Evolutionary conservation across 2,113 vertebrate genomes (phyloP), one percentile per base, ranked within the genome.

Genomic region (Narcine bancroftii): DNA sequence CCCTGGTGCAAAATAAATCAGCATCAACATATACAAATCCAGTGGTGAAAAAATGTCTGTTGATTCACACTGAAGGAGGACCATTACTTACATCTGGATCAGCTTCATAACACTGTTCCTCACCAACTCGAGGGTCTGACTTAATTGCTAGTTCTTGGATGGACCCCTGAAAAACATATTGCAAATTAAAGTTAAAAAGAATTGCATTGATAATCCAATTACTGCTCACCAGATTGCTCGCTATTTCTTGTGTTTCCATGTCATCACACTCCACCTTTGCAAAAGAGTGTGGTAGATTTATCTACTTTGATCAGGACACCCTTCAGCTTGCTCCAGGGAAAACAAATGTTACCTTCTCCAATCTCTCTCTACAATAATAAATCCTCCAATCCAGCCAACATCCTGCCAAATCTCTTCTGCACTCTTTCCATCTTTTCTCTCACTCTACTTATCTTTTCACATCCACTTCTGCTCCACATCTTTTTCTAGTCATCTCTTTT

Each of bases 31-130:
- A 87, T 36, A 36, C n/a, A 87, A 60, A 60, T 36, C 53, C 50
- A 19, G 1, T 60, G 47, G 45, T 75, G 11, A 83, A 83, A 83
- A 56, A 56, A 15, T 42, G 33, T 11, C 9, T 10, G 11, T 56
- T 83, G 53, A 13, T 17, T 83, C 29, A 42, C 60, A 63, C 33
- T 33, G 60, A 91, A 33, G 45, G 26, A 39, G 81, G 60, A 60
- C 29, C 39, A 47, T 91, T 92, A 95, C 97, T 98, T 93, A 99
- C 98, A 89, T 97, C 97, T 24, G 97, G 96, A 72, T 99, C 98
- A 76, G 98, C 98, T 36, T 98, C 97, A 94, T 99, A 98, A 92
- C 98, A 99, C 91, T 97, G 96, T 93, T 98, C 97, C 93, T 98
- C 97, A 0, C 96, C 95, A 92, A 95, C 95, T 71, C 94, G 95